These are phyloP conservation scores for Perca schrenkii DNA, from an alignment of 2,113 vertebrate species.

Conservation along the genomic window DNA sequence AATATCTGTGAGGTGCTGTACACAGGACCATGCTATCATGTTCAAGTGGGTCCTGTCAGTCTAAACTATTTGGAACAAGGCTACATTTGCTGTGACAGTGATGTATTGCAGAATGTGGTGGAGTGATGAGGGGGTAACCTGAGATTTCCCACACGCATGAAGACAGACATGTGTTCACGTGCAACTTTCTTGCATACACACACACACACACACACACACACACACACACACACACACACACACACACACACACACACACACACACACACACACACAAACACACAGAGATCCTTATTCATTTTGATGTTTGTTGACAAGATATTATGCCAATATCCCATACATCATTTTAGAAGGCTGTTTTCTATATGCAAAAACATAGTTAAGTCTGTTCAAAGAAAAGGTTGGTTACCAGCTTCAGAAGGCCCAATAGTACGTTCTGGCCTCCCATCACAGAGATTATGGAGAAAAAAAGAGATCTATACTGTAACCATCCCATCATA, in stretches of 20 bases:
- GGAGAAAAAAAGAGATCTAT: not conserved
- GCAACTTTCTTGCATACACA: slow-evolving; percentile 22
- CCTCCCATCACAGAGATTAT: not conserved
- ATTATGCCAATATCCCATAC: no score
- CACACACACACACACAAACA: slow-evolving; percentile 27
- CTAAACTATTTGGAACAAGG: slow-evolving; percentile 55
- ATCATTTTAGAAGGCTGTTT: no score
- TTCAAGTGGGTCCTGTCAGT: slow-evolving; percentile 65
- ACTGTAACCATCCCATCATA: not conserved
- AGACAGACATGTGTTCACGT: slow-evolving; percentile 30
- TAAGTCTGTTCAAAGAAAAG: not conserved
- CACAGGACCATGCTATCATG: slow-evolving; percentile 19
- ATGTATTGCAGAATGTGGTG: slow-evolving; percentile 65
- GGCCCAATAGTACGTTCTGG: not conserved
- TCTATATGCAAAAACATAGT: not conserved
- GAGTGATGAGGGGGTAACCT: slow-evolving; percentile 71
- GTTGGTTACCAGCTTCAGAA: not conserved
- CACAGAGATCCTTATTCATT: not conserved
- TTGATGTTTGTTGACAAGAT: no score
- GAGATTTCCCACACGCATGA: slow-evolving; percentile 49
- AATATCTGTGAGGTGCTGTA: slow-evolving; percentile 6
- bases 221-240: no score
- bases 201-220: slow-evolving; percentile 21
- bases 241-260: slow-evolving; percentile 21
- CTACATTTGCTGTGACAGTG: slow-evolving; percentile 64